Base-by-base conservation (phyloP, 1,140 invertebrate species). In the Pantala flavescens region DNA sequence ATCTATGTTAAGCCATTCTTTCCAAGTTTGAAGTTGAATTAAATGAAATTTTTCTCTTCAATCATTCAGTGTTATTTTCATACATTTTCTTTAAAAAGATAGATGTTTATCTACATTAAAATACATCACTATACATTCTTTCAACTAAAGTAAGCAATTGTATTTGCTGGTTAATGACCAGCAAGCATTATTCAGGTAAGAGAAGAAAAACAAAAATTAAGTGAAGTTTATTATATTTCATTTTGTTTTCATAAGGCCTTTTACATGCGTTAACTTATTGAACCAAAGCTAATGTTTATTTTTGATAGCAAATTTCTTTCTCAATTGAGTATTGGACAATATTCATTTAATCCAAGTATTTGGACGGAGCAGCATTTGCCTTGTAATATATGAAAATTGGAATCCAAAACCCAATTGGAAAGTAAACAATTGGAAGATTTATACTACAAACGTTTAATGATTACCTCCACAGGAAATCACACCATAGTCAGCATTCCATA, bases 251-350 rank as follows among this genome's bases (percentile, higher is more conserved):
- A 21, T 72, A 24, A 72, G 23, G 24, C 23, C 36, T 42, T 28
- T 72, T 72, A 72, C 71, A 72, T n/a, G 24, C 3, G 3, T 42
- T 28, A 28, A 24, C 23, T 72, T 42, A 72, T 72, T 72, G 36
- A 14, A 28, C 19, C 16, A 19, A 72, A 28, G 24, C 11, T 72
- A 7, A 72, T 24, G 3, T 19, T 21, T 7, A 21, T 72, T 72
- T 19, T 3, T n/a, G n/a, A n/a, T n/a, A n/a, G n/a, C n/a, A 28
- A 72, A 72, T 72, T 72, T 19, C 36, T 42, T 24, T 72, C 16
- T 3, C 49, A 19, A 16, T 19, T 63, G 49, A 21, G 49, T 19
- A 63, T 63, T 63, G 49, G 49, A 63, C n/a, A 3, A 63, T 7
- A 63, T 63, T 63, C n/a, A 63, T 19, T 63, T 16, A 63, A 63